Base-by-base conservation (phyloP, 2,888 invertebrate genomes). In the Alsophila aescularia region DNA sequence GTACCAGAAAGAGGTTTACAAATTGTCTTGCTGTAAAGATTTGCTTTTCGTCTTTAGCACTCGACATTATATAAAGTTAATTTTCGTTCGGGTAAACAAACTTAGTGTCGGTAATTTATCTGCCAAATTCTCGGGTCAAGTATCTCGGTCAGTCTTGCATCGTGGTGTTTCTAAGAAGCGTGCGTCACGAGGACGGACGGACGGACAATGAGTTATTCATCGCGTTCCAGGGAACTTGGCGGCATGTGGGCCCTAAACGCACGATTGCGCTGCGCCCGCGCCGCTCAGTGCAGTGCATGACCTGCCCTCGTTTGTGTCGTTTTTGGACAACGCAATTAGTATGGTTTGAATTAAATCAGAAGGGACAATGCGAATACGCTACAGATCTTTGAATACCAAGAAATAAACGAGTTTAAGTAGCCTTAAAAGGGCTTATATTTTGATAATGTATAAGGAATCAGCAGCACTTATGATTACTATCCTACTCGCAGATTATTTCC, bases 181-280 rank as follows among this genome's bases (percentile, higher is more conserved):
- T 89, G 90, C 90, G 91, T 91, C 90, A 90, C 83, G 82, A 71
- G 50, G 66, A 75, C 83, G 87, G 83, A 85, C 88, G 82, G 73
- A 84, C 85, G 77, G 84, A 91, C 91, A 91, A 91, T 91, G 91
- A 85, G 88, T 91, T 91, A 91, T 91, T 91, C 91, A 91, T 91
- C 82, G 87, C 79, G 79, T 90, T 91, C 90, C 87, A 73, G 70
- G 87, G 87, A 91, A 85, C 77, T 77, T 51, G 81, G 77, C 86
- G 87, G 86, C 89, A 85, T 85, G 83, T 85, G 86, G 67, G 81
- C 80, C 78, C 83, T 85, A 79, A 81, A 87, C 86, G 89, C 88
- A 87, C 88, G 87, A 89, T 87, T 88, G 83, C 87, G 75, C 69
- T 77, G 76, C 74, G 69, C 72, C 67, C 64, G 71, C 74, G 66